phyloP scores from a whole-genome alignment of 2,113 vertebrate species.

The Gnathonemus echidnorhynchus region DNA sequence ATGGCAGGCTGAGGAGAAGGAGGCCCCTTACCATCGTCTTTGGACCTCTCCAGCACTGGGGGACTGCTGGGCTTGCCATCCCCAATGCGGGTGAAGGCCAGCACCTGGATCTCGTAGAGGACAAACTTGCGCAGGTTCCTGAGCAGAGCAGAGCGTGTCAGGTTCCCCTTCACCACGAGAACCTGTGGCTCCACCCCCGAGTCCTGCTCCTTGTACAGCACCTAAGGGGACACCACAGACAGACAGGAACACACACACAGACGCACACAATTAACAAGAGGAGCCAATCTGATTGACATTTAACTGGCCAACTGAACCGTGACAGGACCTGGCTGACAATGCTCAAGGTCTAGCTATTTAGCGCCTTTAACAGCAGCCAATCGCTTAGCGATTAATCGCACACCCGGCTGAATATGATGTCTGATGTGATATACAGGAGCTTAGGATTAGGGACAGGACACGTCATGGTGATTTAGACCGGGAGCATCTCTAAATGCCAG shows the following conservation, averaged over 20 bases:
- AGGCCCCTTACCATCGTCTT: conserved; percentile 75
- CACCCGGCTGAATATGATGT: conserved; percentile 3
- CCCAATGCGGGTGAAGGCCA: conserved; percentile 80
- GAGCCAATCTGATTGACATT: conserved; percentile 8
- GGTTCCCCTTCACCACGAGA: conserved; percentile 69
- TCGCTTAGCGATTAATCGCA: conserved; percentile 3
- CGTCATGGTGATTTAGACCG: conserved; percentile 11
- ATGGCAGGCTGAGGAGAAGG: not conserved
- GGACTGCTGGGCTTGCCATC: conserved; percentile 74
- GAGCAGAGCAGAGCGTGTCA: conserved; percentile 66
- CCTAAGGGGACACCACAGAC: conserved; percentile 47
- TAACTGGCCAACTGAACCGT: not conserved
- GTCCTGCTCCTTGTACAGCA: conserved; percentile 70
- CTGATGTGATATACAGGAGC: conserved; percentile 3
- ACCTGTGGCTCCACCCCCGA: conserved; percentile 57
- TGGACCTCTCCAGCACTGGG: conserved; percentile 68
- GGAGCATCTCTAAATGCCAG: not conserved
- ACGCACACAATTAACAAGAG: conserved; percentile 29
- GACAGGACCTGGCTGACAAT: conserved; percentile 13
- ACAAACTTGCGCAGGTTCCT: conserved; percentile 69
- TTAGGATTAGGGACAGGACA: not conserved
- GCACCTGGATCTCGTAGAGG: conserved; percentile 75
- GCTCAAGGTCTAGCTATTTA: conserved; percentile 15
- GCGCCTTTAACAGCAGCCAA: not conserved
- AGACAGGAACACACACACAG: not conserved